Evolutionary conservation across 2,113 vertebrate species (phyloP).

Genomic region (Gasterosteus aculeatus): DNA sequence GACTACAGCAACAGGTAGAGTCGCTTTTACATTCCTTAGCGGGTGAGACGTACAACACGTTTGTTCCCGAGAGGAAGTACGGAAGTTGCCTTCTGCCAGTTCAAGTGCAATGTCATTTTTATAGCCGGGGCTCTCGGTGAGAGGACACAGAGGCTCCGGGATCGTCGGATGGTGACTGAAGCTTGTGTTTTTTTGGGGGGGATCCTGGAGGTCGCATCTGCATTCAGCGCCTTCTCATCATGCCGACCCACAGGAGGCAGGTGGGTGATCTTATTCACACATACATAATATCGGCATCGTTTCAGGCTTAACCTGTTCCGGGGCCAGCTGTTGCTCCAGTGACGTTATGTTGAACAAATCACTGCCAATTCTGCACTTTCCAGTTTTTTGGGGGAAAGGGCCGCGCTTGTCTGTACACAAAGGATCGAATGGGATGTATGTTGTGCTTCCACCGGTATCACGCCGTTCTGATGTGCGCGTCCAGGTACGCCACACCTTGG

Average conservation of each 20-base stretch:
- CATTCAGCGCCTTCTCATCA: slow-evolving; percentile 34
- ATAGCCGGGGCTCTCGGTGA: slow-evolving; percentile 14
- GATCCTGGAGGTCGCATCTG: slow-evolving; percentile 27
- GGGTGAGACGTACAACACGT: slow-evolving; percentile 16
- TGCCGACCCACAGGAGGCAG: slow-evolving; percentile 74
- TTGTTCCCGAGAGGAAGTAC: slow-evolving; percentile 39
- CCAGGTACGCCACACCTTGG: slow-evolving; percentile 14
- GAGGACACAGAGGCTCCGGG: slow-evolving; percentile 16
- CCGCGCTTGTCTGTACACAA: not conserved
- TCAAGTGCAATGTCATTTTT: slow-evolving; percentile 21
- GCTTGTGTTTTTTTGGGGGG: not conserved
- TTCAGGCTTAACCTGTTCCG: not conserved
- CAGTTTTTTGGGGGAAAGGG: not conserved
- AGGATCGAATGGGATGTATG: not conserved
- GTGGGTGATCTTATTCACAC: slow-evolving; percentile 50
- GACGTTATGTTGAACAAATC: not conserved
- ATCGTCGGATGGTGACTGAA: slow-evolving; percentile 22
- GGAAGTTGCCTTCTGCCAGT: slow-evolving; percentile 55
- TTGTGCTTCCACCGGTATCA: not conserved
- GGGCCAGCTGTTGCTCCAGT: not conserved
- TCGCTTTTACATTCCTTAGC: slow-evolving; percentile 69
- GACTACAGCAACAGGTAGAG: slow-evolving; percentile 72
- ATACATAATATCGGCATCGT: not conserved
- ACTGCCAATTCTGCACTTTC: slow-evolving; percentile 3
- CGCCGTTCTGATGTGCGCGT: not conserved